phyloP scores from a whole-genome alignment of 2,888 invertebrate genomes.

The Latrodectus hesperus region DNA sequence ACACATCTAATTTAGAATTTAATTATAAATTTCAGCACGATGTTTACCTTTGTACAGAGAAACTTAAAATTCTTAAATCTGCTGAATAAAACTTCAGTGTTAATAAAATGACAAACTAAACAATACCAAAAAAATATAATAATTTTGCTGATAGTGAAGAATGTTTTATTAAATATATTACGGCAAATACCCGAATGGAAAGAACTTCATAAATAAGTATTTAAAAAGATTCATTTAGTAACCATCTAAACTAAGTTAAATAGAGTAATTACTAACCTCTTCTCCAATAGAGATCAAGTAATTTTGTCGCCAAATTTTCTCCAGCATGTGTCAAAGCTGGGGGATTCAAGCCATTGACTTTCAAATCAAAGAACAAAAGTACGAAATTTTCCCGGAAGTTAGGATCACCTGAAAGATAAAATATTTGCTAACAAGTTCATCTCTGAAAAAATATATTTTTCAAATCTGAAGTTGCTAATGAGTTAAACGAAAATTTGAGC shows the following conservation, averaged over 20 bases:
- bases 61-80: too few relatives aligned
- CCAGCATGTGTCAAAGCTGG: constrained; percentile 16
- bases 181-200: too few relatives aligned
- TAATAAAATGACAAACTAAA: background rate
- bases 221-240: too few relatives aligned
- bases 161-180: background rate
- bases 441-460: too few relatives aligned
- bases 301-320: constrained; percentile 34
- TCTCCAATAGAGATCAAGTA: constrained; percentile 34
- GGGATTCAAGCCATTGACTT: constrained; percentile 13
- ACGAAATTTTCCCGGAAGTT: constrained; percentile 26
- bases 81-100: too few relatives aligned
- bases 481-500: too few relatives aligned
- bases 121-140: background rate
- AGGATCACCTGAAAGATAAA: constrained; percentile 18
- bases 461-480: too few relatives aligned
- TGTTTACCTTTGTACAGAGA: too few relatives aligned
- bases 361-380: constrained; percentile 50
- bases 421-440: too few relatives aligned
- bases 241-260: too few relatives aligned
- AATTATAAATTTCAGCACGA: too few relatives aligned
- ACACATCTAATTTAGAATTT: background rate
- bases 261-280: background rate
- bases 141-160: background rate
- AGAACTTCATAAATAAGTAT: background rate